Conservation (phyloP, 2,113 vertebrate genomes). For the Azemiops feae region DNA sequence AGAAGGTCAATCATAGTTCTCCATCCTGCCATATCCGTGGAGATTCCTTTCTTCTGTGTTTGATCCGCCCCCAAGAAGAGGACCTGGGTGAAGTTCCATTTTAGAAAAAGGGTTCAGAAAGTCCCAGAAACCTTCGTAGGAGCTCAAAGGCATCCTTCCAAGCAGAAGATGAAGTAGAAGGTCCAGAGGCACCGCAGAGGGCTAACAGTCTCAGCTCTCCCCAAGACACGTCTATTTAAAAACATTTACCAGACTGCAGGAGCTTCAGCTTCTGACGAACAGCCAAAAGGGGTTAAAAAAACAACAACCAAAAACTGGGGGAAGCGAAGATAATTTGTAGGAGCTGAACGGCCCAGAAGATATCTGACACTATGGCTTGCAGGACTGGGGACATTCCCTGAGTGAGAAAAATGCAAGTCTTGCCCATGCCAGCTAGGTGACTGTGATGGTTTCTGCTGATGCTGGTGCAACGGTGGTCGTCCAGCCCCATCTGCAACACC, state of each 20-base stretch:
- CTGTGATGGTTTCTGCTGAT: not conserved
- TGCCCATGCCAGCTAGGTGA: not conserved
- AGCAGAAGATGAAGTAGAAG: not conserved
- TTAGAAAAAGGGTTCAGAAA: too few species aligned
- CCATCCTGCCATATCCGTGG: not conserved
- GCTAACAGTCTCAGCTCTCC: not conserved
- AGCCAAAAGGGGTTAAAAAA: not conserved
- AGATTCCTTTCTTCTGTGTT: not conserved
- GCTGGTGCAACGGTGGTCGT: conserved; percentile 4
- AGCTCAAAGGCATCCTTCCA: too few species aligned
- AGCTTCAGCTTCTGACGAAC: not conserved
- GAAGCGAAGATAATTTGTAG: not conserved
- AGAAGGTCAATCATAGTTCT: not conserved
- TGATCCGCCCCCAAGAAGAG: not conserved
- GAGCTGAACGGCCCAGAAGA: not conserved
- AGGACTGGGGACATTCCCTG: not conserved
- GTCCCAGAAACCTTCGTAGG: not conserved
- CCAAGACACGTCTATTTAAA: conserved; percentile 23
- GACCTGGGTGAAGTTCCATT: not conserved
- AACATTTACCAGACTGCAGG: not conserved
- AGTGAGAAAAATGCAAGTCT: conserved; percentile 5
- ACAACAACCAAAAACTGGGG: not conserved
- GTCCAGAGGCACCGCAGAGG: not conserved
- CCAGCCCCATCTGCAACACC: not conserved
- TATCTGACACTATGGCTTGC: not conserved